Evolutionary conservation across 2,113 vertebrate species (phyloP), one percentile per base, ranked within the genome.

Genomic region (Carollia perspicillata): DNA sequence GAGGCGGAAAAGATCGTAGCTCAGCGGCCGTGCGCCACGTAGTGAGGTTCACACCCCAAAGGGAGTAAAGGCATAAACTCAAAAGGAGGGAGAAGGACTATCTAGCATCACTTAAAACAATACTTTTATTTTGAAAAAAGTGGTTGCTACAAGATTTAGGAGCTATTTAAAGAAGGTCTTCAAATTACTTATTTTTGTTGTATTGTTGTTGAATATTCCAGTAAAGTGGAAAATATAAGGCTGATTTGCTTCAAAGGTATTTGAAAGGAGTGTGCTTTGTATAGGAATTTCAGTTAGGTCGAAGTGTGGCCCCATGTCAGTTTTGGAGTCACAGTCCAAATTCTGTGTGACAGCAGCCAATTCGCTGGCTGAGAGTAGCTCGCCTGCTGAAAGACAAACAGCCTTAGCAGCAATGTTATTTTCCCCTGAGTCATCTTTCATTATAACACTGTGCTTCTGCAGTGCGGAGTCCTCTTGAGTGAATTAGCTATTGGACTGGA

Each of bases 141-240:
- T 87, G 44, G 40, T 2, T 88, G 44, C 42, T 75, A 0, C 3
- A 58, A 60, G n/a, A 83, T 75, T 69, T 68, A 60, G 44, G 26
- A 72, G n/a, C 66, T 85, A 35, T 60, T 60, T 11, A 35, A 83
- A 96, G 40, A 83, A 96, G 78, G 28, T 4, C 18, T 95, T 23
- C 85, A 69, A 85, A 95, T 88, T 79, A 28, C 35, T 49, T 87
- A 14, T 12, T 93, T 92, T 91, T 68, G 53, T 58, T 58, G 55
- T 47, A 9, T 72, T 86, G 5, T 58, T 72, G 90, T 58, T 95
- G 81, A 79, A 81, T 26, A 53, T 37, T 84, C 22, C 72, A 0
- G 33, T 69, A 35, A n/a, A 88, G 49, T 94, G 11, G 55, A 49
- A 90, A 95, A 42, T 53, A 68, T 0, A 55, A 18, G 51, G 18